Evolutionary conservation across 2,888 invertebrate species (phyloP), one percentile per base, ranked within the genome.

Genomic region (Scaptomyza flava): DNA sequence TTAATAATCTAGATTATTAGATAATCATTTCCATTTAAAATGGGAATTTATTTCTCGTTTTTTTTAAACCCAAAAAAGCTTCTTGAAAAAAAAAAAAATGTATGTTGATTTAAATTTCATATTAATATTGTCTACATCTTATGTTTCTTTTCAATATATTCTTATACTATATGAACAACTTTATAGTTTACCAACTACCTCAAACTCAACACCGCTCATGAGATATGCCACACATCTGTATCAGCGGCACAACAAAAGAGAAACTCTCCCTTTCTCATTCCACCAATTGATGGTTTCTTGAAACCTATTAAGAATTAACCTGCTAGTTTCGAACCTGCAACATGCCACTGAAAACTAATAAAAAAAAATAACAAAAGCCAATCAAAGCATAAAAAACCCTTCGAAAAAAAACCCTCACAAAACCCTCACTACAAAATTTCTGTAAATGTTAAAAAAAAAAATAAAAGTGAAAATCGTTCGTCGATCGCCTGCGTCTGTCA

Each of bases 301-400:
- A 54, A 76, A 60, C 57, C 56, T 38, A 27, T 41, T 73, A 71
- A 81, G 79, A 87, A 83, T 73, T 67, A 47, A 59, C 38, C 38
- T 51, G 52, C 11, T 31, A 12, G 50, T 53, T 14, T 38, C 14
- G 38, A 14, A 38, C 8, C 38, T 38, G 62, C 61, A 54, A 70
- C 60, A 65, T 83, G 85, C 81, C 72, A 79, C 70, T 43, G 68
- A 67, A 71, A 77, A 77, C 66, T 72, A 80, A 84, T 84, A 83
- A 88, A 81, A 88, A 83, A 88, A 81, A 88, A 80, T 83, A 88
- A 86, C 79, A 88, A 88, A 87, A 75, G 56, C 70, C 67, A 87
- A 87, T 84, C 67, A 78, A 81, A 57, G 68, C 66, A 72, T 63
- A 48, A 57, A 79, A 67, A 64, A n/a, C n/a, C 67, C 69, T 68